Percentiles rank a stretch among this genome's conserved stretches.
These are phyloP conservation scores for Acheta domesticus DNA, from an alignment of 2,888 invertebrate genomes.

Conservation along the genomic window DNA sequence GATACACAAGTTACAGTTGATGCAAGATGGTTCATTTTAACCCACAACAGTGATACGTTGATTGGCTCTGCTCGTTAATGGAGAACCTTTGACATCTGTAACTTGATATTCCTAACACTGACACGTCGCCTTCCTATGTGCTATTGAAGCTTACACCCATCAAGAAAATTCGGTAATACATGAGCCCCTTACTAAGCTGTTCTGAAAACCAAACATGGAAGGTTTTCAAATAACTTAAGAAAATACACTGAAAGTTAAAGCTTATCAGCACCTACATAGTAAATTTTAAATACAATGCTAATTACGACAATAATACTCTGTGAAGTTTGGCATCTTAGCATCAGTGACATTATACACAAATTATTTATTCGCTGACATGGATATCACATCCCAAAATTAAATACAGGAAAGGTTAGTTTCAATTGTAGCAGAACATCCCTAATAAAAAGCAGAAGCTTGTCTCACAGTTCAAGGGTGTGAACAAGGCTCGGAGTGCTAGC, in stretches of 20 bases:
- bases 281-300: constrained; percentile 18
- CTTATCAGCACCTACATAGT: constrained; percentile 18
- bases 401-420: constrained; percentile 11
- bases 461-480: background rate
- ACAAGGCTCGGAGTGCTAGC: background rate
- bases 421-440: background rate
- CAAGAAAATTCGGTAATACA: constrained; percentile 7
- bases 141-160: constrained; percentile 10
- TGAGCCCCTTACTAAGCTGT: constrained; percentile 18
- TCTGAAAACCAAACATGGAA: constrained; percentile 9
- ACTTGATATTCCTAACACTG: constrained; percentile 18
- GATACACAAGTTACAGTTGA: constrained; percentile 18
- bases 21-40: background rate
- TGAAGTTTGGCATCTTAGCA: constrained; percentile 18
- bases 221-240: constrained; percentile 18
- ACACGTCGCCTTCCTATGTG: constrained; percentile 18
- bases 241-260: constrained; percentile 18
- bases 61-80: background rate
- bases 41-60: background rate
- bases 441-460: background rate
- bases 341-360: constrained; percentile 18
- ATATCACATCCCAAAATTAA: background rate
- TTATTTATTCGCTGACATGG: constrained; percentile 9
- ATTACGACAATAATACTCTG: constrained; percentile 18
- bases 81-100: background rate